Evolutionary conservation across 2,797 vertebrate genomes (phyloP).

Genomic region (Myiotriccus ornatus): DNA sequence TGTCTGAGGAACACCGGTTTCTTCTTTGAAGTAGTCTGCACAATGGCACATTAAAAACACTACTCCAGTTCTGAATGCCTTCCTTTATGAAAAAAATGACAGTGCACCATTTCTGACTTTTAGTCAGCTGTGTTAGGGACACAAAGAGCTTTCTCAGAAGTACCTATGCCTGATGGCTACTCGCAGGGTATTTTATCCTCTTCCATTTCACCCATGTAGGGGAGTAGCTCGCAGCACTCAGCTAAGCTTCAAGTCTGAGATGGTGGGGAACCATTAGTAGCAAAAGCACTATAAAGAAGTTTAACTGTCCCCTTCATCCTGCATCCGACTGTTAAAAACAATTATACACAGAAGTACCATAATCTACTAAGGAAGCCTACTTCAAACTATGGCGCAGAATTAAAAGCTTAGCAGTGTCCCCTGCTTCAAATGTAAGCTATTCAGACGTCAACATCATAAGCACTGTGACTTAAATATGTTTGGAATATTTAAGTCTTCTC

Average conservation of each 20-base stretch:
- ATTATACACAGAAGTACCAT: background rate
- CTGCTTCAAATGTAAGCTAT: background rate
- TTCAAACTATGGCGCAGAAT: background rate
- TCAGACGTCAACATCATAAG: background rate
- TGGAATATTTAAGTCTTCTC: constrained; percentile 49
- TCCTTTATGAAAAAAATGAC: background rate
- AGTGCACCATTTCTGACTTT: background rate
- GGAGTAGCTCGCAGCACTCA: background rate
- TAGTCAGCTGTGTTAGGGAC: background rate
- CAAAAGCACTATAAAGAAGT: background rate
- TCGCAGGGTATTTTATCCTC: background rate
- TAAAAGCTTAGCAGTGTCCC: background rate
- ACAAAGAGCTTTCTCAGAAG: constrained; percentile 27
- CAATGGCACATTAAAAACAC: background rate
- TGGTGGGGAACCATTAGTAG: constrained; percentile 29
- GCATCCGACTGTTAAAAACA: constrained; percentile 20
- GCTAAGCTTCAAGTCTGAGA: background rate
- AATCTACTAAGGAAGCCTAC: background rate
- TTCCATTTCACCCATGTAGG: constrained; percentile 9
- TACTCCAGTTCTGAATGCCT: background rate
- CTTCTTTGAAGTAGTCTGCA: background rate
- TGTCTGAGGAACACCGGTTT: background rate
- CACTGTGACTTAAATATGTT: constrained; percentile 25
- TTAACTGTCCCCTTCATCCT: constrained; percentile 33
- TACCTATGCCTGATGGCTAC: constrained; percentile 1